Base-by-base conservation (phyloP, 2,797 vertebrate species). In the Neomorphus geoffroyi region DNA sequence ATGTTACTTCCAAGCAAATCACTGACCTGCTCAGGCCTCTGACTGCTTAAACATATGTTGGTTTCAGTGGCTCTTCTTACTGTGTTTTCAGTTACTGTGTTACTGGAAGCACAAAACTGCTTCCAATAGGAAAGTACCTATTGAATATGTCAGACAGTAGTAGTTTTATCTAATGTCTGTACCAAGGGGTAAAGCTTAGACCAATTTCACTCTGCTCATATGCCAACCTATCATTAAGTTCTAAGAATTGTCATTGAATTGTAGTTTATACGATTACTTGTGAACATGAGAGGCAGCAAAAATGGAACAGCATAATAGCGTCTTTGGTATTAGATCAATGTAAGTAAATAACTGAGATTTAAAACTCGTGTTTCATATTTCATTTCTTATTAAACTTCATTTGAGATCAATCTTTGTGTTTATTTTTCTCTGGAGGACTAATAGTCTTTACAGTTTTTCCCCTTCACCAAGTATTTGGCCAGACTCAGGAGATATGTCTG, bases 341-440 rank as follows among this genome's bases (percentile, higher is more conserved):
- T 77, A 70, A 90, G 81, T 45, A 81, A 86, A 75, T 86, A 92
- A 58, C 71, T 70, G 78, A 84, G 22, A 86, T 86, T 65, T 84
- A 54, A 78, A 73, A 66, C 26, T 56, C 73, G 39, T 61, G 56
- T 46, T 88, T 75, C 28, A 37, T 88, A 65, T 80, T 86, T 88
- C 4, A 65, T 73, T 94, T 87, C 51, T n/a, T 91, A 48, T 12
- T 89, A 70, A 61, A 58, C 17, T 58, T 87, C 21, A 18, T 80
- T 77, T 57, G 46, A 80, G 43, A 53, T 69, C 26, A 58, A n/a
- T 80, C 37, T 58, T 73, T 28, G 24, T 77, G 54, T 77, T 86
- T 77, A 32, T 77, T 88, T 88, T 69, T 73, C 28, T 88, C 61
- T 70, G 39, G 51, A 37, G 39, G 37, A 13, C 50, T 80, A 65